Percentiles rank a stretch among this genome's conserved stretches.
phyloP scores from a whole-genome alignment of 1,140 invertebrate species.

The Drosophila ananassae region DNA sequence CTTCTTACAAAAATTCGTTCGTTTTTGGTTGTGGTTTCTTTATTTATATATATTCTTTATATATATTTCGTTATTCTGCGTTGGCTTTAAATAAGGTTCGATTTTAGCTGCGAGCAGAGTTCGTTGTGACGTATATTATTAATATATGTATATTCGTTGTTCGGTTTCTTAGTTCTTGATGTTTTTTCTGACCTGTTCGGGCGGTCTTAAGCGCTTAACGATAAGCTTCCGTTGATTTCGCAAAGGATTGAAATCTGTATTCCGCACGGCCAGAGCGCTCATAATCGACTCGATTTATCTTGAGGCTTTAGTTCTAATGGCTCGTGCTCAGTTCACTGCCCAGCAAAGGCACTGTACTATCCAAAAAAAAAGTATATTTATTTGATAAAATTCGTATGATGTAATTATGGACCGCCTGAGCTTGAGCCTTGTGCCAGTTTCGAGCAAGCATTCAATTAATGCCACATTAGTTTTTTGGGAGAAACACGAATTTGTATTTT shows the following conservation, averaged over 20 bases:
- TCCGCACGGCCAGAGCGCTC: slow-evolving; percentile 58
- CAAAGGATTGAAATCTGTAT: slow-evolving; percentile 70
- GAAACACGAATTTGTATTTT: slow-evolving; percentile 14
- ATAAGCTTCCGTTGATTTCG: slow-evolving; percentile 69
- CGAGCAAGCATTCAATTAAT: slow-evolving; percentile 42
- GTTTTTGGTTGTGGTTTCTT: slow-evolving; percentile 50
- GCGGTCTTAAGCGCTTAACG: slow-evolving; percentile 70
- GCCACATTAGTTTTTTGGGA: slow-evolving; percentile 33
- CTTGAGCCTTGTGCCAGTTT: slow-evolving; percentile 68
- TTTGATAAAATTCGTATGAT: slow-evolving; percentile 21
- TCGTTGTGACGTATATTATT: slow-evolving; percentile 38
- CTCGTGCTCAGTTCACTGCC: slow-evolving; percentile 34
- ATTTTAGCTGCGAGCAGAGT: slow-evolving; percentile 49
- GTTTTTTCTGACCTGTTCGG: slow-evolving; percentile 38
- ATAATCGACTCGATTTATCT: slow-evolving; percentile 61
- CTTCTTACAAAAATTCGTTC: slow-evolving; percentile 59
- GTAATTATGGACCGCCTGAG: slow-evolving; percentile 15
- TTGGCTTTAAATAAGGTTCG: slow-evolving; percentile 57
- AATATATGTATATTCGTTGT: slow-evolving; percentile 28
- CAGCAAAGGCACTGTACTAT: neutral
- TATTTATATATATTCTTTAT: neutral
- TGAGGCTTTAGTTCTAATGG: slow-evolving; percentile 28
- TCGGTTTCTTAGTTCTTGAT: slow-evolving; percentile 10
- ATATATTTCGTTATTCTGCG: slow-evolving; percentile 43
- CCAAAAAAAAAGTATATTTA: slow-evolving; percentile 9